These are phyloP conservation scores for Peromyscus nudipes DNA, from an alignment of 2,797 vertebrate species.

Conservation along the genomic window DNA sequence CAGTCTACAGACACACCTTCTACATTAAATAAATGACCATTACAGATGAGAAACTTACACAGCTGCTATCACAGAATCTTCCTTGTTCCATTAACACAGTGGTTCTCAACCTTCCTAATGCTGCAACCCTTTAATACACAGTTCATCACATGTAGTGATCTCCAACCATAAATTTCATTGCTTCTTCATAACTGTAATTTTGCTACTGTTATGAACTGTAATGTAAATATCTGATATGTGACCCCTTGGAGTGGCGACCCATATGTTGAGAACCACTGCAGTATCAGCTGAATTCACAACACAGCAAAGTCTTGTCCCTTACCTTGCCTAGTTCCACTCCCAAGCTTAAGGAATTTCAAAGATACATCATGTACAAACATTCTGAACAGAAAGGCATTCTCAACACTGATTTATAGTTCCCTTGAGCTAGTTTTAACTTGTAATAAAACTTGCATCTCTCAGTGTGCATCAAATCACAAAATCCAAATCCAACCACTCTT, in stretches of 20 bases:
- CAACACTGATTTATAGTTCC: not conserved
- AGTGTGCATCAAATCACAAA: not conserved
- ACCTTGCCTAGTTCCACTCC: slow-evolving; percentile 55
- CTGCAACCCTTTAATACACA: not conserved
- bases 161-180: not conserved
- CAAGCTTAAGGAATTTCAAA: slow-evolving; percentile 34
- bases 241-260: not conserved
- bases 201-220: not conserved
- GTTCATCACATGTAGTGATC: not conserved
- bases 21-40: slow-evolving; percentile 72
- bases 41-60: slow-evolving; percentile 68
- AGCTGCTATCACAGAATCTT: slow-evolving; percentile 49
- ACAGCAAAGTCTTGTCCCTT: slow-evolving; percentile 45
- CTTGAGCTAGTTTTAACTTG: slow-evolving; percentile 39
- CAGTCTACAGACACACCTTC: slow-evolving; percentile 71
- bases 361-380: slow-evolving; percentile 19
- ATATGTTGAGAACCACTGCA: not conserved
- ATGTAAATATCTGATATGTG: not conserved
- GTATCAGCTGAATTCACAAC: slow-evolving; percentile 37
- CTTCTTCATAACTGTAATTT: not conserved
- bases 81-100: slow-evolving; percentile 52
- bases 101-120: not conserved
- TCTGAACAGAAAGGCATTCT: slow-evolving; percentile 44
- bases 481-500: not conserved
- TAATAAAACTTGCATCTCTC: slow-evolving; percentile 34